Percentiles rank a stretch among this genome's conserved stretches.
These are phyloP conservation scores for Prolemur simus DNA, from an alignment of 2,113 vertebrate species.

Conservation along the genomic window DNA sequence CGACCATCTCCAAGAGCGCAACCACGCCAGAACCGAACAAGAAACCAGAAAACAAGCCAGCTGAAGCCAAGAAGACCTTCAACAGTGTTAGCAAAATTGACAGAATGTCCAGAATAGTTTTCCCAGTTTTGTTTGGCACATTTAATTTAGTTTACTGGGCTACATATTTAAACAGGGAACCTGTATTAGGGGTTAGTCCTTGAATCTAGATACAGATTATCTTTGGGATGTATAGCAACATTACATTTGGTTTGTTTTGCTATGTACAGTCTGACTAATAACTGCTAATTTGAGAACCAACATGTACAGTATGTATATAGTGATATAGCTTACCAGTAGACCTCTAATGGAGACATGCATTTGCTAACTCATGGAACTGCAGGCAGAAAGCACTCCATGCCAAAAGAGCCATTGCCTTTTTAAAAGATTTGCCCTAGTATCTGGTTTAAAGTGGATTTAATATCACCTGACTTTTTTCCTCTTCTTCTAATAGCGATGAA, in stretches of 20 bases:
- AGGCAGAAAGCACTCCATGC: constrained; percentile 80
- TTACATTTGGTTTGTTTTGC: constrained; percentile 87
- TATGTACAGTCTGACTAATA: constrained; percentile 94
- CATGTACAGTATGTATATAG: constrained; percentile 88
- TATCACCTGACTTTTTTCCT: constrained; percentile 78
- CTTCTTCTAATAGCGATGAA: constrained; percentile 64
- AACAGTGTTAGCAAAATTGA: constrained; percentile 99
- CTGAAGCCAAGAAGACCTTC: constrained; percentile 97
- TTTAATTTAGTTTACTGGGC: constrained; percentile 99
- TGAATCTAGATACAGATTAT: constrained; percentile 85
- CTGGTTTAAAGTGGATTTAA: constrained; percentile 77
- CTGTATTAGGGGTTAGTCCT: constrained; percentile 93
- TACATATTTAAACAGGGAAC: constrained; percentile 98
- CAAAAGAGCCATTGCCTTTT: constrained; percentile 81
- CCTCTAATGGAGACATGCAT: constrained; percentile 80
- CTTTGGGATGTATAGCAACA: constrained; percentile 79
- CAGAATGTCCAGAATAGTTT: constrained; percentile 98
- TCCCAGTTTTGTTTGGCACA: constrained; percentile 96
- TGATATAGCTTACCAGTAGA: constrained; percentile 75
- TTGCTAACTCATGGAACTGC: constrained; percentile 77
- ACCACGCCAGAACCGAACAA: constrained; percentile 87
- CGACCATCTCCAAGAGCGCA: constrained; percentile 96
- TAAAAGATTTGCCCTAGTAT: constrained; percentile 74
- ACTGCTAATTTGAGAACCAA: constrained; percentile 91
- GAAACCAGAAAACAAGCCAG: constrained; percentile 91